Evolutionary conservation across 2,888 invertebrate species (phyloP).

Genomic region (Brachynemurus nebulosus): DNA sequence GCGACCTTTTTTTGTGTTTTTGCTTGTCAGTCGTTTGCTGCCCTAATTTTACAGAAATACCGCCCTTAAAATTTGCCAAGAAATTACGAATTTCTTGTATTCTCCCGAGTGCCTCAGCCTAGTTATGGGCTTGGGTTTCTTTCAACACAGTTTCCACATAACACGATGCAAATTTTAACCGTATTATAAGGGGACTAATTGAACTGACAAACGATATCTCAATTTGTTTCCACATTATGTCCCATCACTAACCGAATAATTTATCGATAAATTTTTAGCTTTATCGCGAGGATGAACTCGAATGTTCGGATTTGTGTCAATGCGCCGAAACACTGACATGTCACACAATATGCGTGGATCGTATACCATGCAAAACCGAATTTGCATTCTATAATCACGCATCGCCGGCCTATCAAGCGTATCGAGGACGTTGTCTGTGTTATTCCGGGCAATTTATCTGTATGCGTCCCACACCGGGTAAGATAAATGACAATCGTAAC

Average conservation of each 20-base stretch:
- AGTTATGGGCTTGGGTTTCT: too few relatives aligned
- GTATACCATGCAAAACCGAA: conserved; percentile 75
- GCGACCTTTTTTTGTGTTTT: too few relatives aligned
- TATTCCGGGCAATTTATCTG: conserved; percentile 87
- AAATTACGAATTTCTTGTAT: too few relatives aligned
- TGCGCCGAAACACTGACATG: conserved; percentile 65
- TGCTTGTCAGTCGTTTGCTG: too few relatives aligned
- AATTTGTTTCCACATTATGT: background rate
- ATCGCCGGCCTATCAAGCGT: conserved; percentile 80
- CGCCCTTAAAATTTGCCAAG: too few relatives aligned
- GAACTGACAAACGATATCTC: too few relatives aligned
- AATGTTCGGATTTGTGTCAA: conserved; percentile 81
- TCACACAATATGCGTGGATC: conserved; percentile 77
- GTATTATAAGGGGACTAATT: too few relatives aligned
- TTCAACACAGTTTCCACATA: too few relatives aligned
- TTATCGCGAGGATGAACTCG: conserved; percentile 71
- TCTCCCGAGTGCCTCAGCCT: too few relatives aligned
- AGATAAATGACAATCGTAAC: conserved; percentile 23
- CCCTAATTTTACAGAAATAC: too few relatives aligned
- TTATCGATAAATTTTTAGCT: conserved; percentile 35
- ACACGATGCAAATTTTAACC: too few relatives aligned
- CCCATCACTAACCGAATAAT: background rate
- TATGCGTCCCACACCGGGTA: conserved; percentile 67
- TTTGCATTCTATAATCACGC: conserved; percentile 84
- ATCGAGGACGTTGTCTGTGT: conserved; percentile 76